Evolutionary conservation across 2,888 invertebrate species (phyloP).

Genomic region (Acholoe squamosa): DNA sequence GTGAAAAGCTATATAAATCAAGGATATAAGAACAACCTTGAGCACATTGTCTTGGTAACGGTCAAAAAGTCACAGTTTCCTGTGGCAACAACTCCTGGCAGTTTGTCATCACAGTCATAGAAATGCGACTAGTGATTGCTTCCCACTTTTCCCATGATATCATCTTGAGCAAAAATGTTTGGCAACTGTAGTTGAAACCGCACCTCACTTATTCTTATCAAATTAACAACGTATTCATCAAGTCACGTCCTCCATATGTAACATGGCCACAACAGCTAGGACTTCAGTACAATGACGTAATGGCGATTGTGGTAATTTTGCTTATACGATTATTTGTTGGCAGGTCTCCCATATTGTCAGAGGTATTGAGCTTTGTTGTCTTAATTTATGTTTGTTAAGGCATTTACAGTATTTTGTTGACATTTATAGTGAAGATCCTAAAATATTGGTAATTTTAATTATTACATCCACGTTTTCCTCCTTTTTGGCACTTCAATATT

Average conservation of each 20-base stretch:
- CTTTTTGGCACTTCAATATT: constrained; percentile 49
- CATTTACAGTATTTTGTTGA: constrained; percentile 11
- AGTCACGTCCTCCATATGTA: neutral
- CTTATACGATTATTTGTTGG: constrained; percentile 22
- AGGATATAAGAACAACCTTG: constrained; percentile 26
- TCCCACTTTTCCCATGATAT: neutral
- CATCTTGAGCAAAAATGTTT: constrained; percentile 47
- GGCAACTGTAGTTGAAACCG: constrained; percentile 9
- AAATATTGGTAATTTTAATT: neutral
- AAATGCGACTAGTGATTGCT: constrained; percentile 29
- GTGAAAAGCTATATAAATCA: neutral
- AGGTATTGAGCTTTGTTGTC: constrained; percentile 31
- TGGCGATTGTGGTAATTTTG: neutral
- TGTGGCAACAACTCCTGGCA: constrained; percentile 48
- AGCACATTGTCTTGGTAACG: constrained; percentile 40
- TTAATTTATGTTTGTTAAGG: neutral
- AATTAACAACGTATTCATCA: neutral
- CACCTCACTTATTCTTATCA: neutral
- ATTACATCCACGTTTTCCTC: neutral
- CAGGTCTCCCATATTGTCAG: constrained; percentile 16
- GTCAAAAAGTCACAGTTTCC: constrained; percentile 39
- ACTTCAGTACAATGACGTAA: neutral
- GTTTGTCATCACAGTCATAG: constrained; percentile 50
- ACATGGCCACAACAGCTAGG: neutral
- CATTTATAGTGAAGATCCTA: constrained; percentile 33